Percentiles rank a stretch among this genome's conserved stretches.
These are phyloP conservation scores for Periplaneta americana DNA, from an alignment of 1,140 invertebrate genomes.

Conservation along the genomic window DNA sequence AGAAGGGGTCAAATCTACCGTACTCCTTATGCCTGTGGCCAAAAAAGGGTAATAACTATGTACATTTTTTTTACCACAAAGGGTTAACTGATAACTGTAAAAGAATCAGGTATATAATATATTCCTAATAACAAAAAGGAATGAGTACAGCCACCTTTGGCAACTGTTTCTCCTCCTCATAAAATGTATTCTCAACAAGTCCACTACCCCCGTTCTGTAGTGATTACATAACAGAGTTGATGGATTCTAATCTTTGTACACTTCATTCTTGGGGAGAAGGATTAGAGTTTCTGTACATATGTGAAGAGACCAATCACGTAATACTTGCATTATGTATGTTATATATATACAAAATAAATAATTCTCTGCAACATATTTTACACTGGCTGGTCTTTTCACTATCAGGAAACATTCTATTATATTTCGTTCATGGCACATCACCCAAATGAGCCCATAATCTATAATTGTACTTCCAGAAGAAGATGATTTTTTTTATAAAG, in stretches of 20 bases:
- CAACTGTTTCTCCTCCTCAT: constrained; percentile 1
- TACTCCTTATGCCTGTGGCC: constrained; percentile 10
- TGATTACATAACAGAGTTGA: constrained; percentile 3
- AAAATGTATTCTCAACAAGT: constrained; percentile 11
- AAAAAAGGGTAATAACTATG: constrained; percentile 19
- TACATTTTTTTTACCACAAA: constrained; percentile 16
- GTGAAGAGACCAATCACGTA: constrained; percentile 14
- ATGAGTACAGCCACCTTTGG: constrained; percentile 9
- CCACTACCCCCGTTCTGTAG: constrained; percentile 8
- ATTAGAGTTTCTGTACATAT: constrained; percentile 10
- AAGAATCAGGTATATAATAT: constrained; percentile 8
- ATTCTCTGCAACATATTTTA: constrained; percentile 15
- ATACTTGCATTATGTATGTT: constrained; percentile 15
- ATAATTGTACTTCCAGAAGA: constrained; percentile 9
- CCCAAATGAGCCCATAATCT: neutral
- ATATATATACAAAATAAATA: constrained; percentile 25
- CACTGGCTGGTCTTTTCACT: constrained; percentile 1
- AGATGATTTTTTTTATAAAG: constrained; percentile 5
- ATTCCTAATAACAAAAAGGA: constrained; percentile 16
- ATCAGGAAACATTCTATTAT: neutral
- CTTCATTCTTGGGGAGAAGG: neutral
- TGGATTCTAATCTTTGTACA: constrained; percentile 15
- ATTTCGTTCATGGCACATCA: neutral
- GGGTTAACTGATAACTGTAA: constrained; percentile 16
- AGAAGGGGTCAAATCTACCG: neutral